These are phyloP conservation scores for Parnassius mnemosyne DNA, from an alignment of 2,888 invertebrate genomes.

Conservation along the genomic window DNA sequence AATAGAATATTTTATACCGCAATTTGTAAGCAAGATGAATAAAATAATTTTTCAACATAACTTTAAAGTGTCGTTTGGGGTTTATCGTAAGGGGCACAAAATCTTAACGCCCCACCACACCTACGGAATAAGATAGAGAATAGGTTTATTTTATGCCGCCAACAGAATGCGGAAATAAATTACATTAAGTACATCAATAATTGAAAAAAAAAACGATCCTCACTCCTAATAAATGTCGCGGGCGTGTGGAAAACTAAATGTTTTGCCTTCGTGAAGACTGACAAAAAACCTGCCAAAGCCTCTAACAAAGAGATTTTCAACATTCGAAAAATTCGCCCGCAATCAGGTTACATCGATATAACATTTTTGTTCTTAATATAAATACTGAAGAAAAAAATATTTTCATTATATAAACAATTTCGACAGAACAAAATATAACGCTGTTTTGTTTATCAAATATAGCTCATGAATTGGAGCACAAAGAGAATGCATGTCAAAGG, in stretches of 20 bases:
- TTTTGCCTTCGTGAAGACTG: not conserved
- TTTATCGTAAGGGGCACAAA: too few relatives aligned
- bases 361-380: not conserved
- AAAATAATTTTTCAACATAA: too few relatives aligned
- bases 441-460: conserved; percentile 2
- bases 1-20: too few relatives aligned
- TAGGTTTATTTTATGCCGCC: too few relatives aligned
- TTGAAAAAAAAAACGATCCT: too few relatives aligned
- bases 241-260: not conserved
- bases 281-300: not conserved
- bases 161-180: too few relatives aligned
- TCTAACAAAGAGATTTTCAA: conserved; percentile 4
- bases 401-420: conserved; percentile 3
- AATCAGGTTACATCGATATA: conserved; percentile 7
- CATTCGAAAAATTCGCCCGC: conserved; percentile 5
- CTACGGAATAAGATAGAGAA: too few relatives aligned
- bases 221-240: too few relatives aligned
- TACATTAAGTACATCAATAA: too few relatives aligned
- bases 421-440: conserved; percentile 4
- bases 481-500: conserved; percentile 12
- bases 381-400: not conserved
- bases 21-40: too few relatives aligned
- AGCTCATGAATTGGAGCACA: conserved; percentile 7
- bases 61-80: too few relatives aligned
- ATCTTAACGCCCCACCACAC: too few relatives aligned